These are phyloP conservation scores for Myanophis thanlyinensis DNA, from an alignment of 2,113 vertebrate genomes.

Conservation along the genomic window DNA sequence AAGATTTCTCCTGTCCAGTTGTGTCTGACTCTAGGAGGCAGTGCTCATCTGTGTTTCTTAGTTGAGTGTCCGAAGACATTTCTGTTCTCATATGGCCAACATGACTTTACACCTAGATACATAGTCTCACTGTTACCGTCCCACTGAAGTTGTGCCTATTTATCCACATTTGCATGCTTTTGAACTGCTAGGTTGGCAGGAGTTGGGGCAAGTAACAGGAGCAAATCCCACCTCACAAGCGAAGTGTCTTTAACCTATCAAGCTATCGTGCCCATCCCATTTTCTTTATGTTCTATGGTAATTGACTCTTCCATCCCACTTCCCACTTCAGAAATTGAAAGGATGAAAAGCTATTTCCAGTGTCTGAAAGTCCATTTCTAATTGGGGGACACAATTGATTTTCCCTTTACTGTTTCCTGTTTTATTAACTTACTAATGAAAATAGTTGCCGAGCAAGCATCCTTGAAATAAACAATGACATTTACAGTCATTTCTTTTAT, in stretches of 20 bases:
- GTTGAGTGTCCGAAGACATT: neutral
- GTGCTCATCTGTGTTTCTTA: neutral
- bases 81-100: neutral
- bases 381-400: neutral
- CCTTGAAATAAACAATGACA: neutral
- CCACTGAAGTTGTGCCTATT: neutral
- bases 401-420: neutral
- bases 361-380: neutral
- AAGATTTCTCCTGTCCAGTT: neutral
- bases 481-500: neutral
- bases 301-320: neutral
- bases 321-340: neutral
- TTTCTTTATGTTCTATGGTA: neutral
- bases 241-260: neutral
- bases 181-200: neutral
- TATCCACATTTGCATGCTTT: neutral
- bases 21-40: neutral
- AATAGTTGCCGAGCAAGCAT: neutral
- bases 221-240: neutral
- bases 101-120: neutral
- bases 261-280: neutral
- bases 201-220: neutral
- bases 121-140: neutral
- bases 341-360: neutral
- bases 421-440: neutral